Base-by-base conservation (phyloP, 2,113 vertebrate genomes). In the Rhizomys pruinosus region DNA sequence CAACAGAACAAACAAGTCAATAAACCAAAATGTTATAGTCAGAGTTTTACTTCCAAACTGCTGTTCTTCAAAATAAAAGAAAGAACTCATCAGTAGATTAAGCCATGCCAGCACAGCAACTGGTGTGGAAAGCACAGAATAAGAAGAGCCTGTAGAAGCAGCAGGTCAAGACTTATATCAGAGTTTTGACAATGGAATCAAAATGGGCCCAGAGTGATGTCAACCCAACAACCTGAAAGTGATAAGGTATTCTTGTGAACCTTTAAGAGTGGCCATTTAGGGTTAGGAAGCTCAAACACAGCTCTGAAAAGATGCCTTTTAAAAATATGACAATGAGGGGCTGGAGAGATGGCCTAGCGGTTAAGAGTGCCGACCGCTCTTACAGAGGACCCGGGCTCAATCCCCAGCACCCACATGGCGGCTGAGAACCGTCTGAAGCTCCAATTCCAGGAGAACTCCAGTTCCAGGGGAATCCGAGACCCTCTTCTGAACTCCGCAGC, bases 21-120 rank as follows among this genome's bases (percentile, higher is more conserved):
- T 90, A 93, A 94, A 95, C 57, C 19, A 84, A 42, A 86, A 84
- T 39, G 16, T 42, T 17, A 78, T 16, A 64, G 20, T 61, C 61
- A 79, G 1, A 1, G 5, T 77, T 93, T 92, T 34, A 44, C 34
- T 92, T 34, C 47, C 19, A 39, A 90, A 84, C 15, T 71, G 37
- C 12, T 42, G 6, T 10, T 88, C 44, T 93, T 71, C 61, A 80
- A 57, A 59, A 80, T 59, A 37, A 77, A 79, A 81, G 68, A 12
- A 76, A 87, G 61, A 88, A 79, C 64, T 90, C 20, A 29, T 39
- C 57, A 25, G 25, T 37, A 79, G 64, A n/a, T n/a, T n/a, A n/a
- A n/a, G n/a, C n/a, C n/a, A n/a, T n/a, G n/a, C n/a, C n/a, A n/a
- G n/a, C n/a, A n/a, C n/a, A n/a, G n/a, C n/a, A n/a, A n/a, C n/a